Evolutionary conservation across 2,797 vertebrate genomes (phyloP).

Genomic region (Caiman crocodilus): DNA sequence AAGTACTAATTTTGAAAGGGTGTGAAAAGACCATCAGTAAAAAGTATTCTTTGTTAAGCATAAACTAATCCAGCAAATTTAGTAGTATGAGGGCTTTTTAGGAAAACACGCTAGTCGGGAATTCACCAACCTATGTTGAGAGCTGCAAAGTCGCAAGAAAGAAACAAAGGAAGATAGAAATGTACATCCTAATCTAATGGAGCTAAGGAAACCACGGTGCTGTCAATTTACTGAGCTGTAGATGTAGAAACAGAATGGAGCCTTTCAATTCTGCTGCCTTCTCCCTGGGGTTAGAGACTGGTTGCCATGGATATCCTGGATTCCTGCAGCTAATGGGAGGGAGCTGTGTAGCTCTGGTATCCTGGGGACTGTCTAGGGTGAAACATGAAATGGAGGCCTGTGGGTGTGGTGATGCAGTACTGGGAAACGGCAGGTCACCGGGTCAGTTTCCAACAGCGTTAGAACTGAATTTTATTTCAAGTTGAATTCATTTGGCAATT

Average conservation of each 20-base stretch:
- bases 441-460: conserved; percentile 56
- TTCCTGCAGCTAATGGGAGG: conserved; percentile 94
- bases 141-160: conserved; percentile 15
- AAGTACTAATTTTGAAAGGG: conserved; percentile 1
- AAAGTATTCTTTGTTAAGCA: not conserved
- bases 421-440: conserved; percentile 84
- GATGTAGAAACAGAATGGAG: conserved; percentile 91
- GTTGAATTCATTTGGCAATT: conserved; percentile 68
- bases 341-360: conserved; percentile 88
- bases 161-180: conserved; percentile 71
- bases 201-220: conserved; percentile 73
- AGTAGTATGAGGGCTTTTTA: accelerated
- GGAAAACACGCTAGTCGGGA: not conserved
- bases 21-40: not conserved
- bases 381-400: conserved; percentile 82
- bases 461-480: conserved; percentile 67
- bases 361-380: conserved; percentile 85
- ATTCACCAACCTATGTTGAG: not conserved
- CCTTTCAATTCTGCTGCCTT: conserved; percentile 90
- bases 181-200: conserved; percentile 52
- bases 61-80: not conserved
- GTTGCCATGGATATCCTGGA: conserved; percentile 99
- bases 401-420: conserved; percentile 81
- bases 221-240: conserved; percentile 85
- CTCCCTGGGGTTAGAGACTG: conserved; percentile 91